A percentile compares a stretch with the other conserved stretches of the same genome.
Evolutionary conservation across 2,797 vertebrate species (phyloP).

Genomic region (Spinus olivaceus): DNA sequence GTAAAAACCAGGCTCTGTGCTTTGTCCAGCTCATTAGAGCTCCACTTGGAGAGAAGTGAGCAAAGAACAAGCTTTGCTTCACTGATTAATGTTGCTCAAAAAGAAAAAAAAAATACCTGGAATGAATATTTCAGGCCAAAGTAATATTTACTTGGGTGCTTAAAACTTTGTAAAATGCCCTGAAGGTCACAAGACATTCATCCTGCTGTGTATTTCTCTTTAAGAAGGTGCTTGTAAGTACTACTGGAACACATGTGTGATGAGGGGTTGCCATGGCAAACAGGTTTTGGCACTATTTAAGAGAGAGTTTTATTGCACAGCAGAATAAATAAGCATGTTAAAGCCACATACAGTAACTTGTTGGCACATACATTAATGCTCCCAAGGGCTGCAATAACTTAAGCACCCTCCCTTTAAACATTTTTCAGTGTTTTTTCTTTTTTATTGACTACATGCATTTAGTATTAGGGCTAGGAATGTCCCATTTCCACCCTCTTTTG

Average conservation of each 20-base stretch:
- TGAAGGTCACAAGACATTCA: constrained; percentile 5
- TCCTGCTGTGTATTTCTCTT: constrained; percentile 49
- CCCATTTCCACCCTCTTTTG: constrained; percentile 54
- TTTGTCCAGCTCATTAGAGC: background rate
- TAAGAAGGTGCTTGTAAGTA: constrained; percentile 56
- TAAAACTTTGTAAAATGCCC: constrained; percentile 49
- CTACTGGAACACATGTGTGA: constrained; percentile 35
- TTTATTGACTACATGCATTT: constrained; percentile 71
- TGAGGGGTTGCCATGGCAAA: constrained; percentile 61
- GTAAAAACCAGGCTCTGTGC: constrained; percentile 23
- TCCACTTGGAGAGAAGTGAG: background rate
- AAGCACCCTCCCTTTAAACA: constrained; percentile 59
- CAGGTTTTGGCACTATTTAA: constrained; percentile 64
- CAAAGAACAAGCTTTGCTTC: background rate
- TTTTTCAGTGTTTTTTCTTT: constrained; percentile 60
- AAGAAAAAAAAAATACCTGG: background rate
- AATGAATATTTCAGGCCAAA: constrained; percentile 11
- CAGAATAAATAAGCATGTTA: constrained; percentile 67
- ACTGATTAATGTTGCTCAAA: background rate
- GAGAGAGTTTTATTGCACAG: constrained; percentile 60
- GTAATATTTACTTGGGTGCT: constrained; percentile 46
- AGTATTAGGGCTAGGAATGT: constrained; percentile 62
- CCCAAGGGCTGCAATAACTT: constrained; percentile 68
- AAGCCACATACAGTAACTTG: constrained; percentile 69
- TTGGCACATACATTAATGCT: constrained; percentile 70